A percentile compares a stretch with the other conserved stretches of the same genome.
Evolutionary conservation across 2,113 vertebrate genomes (phyloP).

Genomic region (Lamprotornis superbus): DNA sequence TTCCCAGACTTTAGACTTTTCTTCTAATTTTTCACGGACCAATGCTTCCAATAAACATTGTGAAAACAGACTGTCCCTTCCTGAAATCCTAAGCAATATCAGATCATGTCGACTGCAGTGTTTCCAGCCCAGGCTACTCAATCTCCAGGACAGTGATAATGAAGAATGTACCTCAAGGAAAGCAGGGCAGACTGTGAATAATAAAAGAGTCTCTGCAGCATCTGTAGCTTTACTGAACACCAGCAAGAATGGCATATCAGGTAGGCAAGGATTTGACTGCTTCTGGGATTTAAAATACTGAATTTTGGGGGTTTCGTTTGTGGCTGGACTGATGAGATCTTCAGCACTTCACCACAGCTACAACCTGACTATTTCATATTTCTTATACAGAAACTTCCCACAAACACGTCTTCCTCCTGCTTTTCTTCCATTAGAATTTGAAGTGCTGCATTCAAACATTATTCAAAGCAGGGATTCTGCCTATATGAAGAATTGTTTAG

Average conservation of each 20-base stretch:
- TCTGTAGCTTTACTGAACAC: slow-evolving; percentile 81
- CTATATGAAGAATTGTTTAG: not conserved
- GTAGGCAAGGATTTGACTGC: slow-evolving; percentile 68
- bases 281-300: not conserved
- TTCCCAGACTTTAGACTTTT: slow-evolving; percentile 77
- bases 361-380: not conserved
- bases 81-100: slow-evolving; percentile 90
- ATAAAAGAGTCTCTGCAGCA: slow-evolving; percentile 76
- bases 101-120: slow-evolving; percentile 89
- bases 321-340: not conserved
- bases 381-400: not conserved
- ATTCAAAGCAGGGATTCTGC: not conserved
- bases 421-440: not conserved
- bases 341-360: not conserved
- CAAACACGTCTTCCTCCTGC: not conserved
- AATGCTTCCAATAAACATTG: slow-evolving; percentile 86
- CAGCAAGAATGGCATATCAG: slow-evolving; percentile 83
- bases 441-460: not conserved
- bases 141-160: slow-evolving; percentile 75
- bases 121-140: slow-evolving; percentile 85
- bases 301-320: not conserved
- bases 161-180: slow-evolving; percentile 83
- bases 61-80: slow-evolving; percentile 85
- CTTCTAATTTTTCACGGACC: slow-evolving; percentile 81
- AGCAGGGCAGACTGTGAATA: slow-evolving; percentile 79